phyloP scores from a whole-genome alignment of 2,888 invertebrate species.

The Leptinotarsa juncta region DNA sequence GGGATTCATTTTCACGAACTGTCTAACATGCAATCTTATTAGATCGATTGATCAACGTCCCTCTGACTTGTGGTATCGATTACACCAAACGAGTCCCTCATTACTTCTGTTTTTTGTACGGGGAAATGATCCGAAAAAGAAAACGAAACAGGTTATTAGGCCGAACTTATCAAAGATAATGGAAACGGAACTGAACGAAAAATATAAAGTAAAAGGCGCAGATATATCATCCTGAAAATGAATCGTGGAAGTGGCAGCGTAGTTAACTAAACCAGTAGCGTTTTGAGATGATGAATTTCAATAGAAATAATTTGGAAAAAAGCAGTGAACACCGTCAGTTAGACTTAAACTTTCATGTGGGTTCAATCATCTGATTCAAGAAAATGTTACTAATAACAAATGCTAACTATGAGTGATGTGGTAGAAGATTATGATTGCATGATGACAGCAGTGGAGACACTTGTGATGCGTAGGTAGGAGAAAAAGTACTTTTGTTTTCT shows the following conservation, averaged over 20 bases:
- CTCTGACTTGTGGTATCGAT: not conserved
- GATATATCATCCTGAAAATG: not conserved
- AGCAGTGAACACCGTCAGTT: not conserved
- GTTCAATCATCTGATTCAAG: too few species aligned
- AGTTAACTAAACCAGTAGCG: not conserved
- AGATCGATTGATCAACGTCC: not conserved
- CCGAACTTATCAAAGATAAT: constrained; percentile 6
- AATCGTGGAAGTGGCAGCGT: not conserved
- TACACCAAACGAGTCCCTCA: not conserved
- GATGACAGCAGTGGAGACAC: too few species aligned
- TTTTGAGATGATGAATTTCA: not conserved
- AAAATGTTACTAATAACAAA: too few species aligned
- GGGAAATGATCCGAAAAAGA: not conserved
- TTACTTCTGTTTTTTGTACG: not conserved
- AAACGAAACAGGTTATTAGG: constrained; percentile 6
- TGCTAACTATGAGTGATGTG: too few species aligned
- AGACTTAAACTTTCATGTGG: not conserved
- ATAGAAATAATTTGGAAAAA: not conserved
- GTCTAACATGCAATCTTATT: too few species aligned
- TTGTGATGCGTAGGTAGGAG: too few species aligned
- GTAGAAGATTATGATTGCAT: too few species aligned
- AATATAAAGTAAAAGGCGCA: not conserved
- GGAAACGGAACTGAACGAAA: not conserved
- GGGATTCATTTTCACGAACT: too few species aligned
- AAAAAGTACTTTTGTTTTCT: too few species aligned